Evolutionary conservation across 2,888 invertebrate species (phyloP), one percentile per base, ranked within the genome.

Genomic region (Metopia argyrocephala): DNA sequence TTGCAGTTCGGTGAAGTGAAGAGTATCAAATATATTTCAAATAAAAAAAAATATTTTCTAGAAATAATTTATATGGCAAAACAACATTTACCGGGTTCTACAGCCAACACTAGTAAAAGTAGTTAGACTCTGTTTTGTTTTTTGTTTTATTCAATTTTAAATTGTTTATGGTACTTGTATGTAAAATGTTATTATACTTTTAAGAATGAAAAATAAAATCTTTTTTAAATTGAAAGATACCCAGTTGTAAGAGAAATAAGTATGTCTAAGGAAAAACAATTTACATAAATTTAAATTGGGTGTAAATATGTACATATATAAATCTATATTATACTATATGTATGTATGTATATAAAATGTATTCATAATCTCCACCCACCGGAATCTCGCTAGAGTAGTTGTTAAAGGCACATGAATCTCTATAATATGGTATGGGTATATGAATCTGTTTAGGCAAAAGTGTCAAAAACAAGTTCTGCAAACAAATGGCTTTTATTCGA

Each of bases 391-490:
- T n/a, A n/a, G n/a, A n/a, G n/a, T n/a, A 38, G 12, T 9, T 15
- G 15, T 15, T 3, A 38, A 38, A n/a, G n/a, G n/a, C 38, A 12
- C 2, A 31, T 31, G 38, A 38, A 12, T 15, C 15, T 21, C 5
- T 62, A 6, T 62, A 46, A 20, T 48, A 27, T 20, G 27, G 21
- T 25, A 23, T 46, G 27, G 28, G 25, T 52, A 5, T 61, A 31
- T 52, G 46, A 56, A 28, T 56, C 56, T 73, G 73, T 48, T 76
- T 62, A 46, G 54, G 61, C 78, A 83, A 38, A 38, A 65, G 83
- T 83, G 85, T 84, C 84, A 83, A 82, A 81, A 82, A 84, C 87
- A 85, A 86, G 85, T 85, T 85, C 84, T 85, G 86, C 64, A 64
- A 73, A 73, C 73, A 73, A 64, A 73, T 64, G 73, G 46, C 73